Conservation (phyloP, 2,797 vertebrate genomes). For the Enteromius radiatus region DNA sequence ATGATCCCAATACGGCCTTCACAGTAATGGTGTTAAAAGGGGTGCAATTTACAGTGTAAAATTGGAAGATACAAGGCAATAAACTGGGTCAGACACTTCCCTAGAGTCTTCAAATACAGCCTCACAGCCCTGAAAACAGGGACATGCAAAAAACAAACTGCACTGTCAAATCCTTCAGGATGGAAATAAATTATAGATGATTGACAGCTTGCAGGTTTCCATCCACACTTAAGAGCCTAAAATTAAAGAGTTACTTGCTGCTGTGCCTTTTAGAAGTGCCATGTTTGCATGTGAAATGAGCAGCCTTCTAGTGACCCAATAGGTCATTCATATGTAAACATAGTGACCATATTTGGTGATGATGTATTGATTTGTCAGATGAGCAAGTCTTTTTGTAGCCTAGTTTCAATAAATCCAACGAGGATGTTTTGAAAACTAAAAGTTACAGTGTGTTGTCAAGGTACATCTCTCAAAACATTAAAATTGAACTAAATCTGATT, state of each 20-base stretch:
- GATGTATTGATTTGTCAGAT: neutral
- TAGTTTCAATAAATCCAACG: neutral
- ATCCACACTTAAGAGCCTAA: neutral
- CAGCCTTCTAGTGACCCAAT: neutral
- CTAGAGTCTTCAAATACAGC: slow-evolving; percentile 9
- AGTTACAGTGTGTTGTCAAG: neutral
- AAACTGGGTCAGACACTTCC: slow-evolving; percentile 25
- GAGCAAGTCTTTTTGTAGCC: too few relatives aligned
- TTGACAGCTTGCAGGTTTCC: slow-evolving; percentile 29
- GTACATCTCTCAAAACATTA: neutral
- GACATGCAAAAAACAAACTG: slow-evolving; percentile 31
- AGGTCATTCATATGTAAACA: neutral
- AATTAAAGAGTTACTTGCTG: neutral
- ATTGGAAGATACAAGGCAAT: neutral
- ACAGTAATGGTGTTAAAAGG: slow-evolving; percentile 12
- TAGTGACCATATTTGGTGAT: neutral
- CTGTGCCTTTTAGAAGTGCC: neutral
- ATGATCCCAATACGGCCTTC: slow-evolving; percentile 8
- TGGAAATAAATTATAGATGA: neutral
- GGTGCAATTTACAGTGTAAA: slow-evolving; percentile 9
- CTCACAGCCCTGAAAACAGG: slow-evolving; percentile 4
- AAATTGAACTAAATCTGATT: neutral
- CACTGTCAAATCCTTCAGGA: slow-evolving; percentile 22
- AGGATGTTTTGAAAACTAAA: neutral
- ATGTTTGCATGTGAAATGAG: neutral